Percentiles rank a stretch among this genome's conserved stretches.
phyloP scores from a whole-genome alignment of 2,888 invertebrate genomes.

The Prenolepis imparis region DNA sequence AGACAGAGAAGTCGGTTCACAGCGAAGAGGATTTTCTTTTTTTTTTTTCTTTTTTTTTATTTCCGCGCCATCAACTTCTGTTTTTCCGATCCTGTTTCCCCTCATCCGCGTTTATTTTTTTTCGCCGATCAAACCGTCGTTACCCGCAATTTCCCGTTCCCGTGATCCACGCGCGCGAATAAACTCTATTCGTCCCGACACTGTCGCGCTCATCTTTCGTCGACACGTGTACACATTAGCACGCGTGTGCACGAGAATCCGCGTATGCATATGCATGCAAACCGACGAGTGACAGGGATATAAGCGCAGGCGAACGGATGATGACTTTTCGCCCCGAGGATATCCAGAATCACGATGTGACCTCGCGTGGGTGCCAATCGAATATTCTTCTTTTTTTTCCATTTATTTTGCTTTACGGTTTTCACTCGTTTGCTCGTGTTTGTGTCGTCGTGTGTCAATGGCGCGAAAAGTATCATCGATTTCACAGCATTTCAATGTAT shows the following conservation, averaged over 20 bases:
- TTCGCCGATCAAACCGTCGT: background rate
- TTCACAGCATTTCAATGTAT: background rate
- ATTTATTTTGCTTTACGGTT: slow-evolving; percentile 32
- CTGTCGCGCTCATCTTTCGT: slow-evolving; percentile 14
- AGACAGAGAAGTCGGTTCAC: background rate
- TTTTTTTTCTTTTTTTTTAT: slow-evolving; percentile 12
- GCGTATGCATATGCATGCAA: slow-evolving; percentile 40
- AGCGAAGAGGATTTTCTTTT: background rate
- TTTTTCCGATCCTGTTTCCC: background rate
- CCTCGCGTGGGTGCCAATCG: slow-evolving; percentile 19
- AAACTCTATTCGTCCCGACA: slow-evolving; percentile 22
- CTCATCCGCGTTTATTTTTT: background rate
- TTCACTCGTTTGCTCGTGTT: slow-evolving; percentile 3
- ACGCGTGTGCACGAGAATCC: background rate
- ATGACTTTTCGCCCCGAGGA: slow-evolving; percentile 29
- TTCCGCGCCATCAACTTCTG: background rate
- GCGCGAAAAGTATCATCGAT: background rate
- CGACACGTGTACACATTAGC: slow-evolving; percentile 18
- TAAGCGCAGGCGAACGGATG: slow-evolving; percentile 20
- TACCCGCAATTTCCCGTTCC: slow-evolving; percentile 27
- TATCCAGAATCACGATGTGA: slow-evolving; percentile 12
- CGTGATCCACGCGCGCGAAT: background rate
- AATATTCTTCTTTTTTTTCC: background rate
- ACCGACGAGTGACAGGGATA: background rate
- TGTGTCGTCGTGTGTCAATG: slow-evolving; percentile 4